These are phyloP conservation scores for Astropecten irregularis DNA, from an alignment of 53 echinoderm and acorn worm species.

Conservation along the genomic window DNA sequence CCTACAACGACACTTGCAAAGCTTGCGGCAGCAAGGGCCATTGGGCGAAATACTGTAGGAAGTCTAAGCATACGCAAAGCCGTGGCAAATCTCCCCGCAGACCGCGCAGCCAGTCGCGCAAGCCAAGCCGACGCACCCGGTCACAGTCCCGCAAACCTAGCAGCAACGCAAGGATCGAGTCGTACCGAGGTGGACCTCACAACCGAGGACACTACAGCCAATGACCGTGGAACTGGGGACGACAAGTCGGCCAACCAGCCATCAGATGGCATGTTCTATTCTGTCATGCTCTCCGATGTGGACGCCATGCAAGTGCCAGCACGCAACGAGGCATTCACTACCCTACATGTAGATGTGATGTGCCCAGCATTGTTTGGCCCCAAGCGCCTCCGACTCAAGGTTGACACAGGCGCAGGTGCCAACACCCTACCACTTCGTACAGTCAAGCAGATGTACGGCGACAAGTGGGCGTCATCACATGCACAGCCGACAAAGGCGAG, in stretches of 20 bases:
- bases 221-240: too few species aligned
- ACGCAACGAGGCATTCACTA: conserved; percentile 37
- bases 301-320: background rate
- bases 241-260: background rate
- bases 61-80: conserved; percentile 14
- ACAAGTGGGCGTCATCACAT: conserved; percentile 10
- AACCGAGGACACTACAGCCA: background rate
- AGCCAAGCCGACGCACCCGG: background rate
- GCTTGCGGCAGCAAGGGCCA: conserved; percentile 60
- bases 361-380: conserved; percentile 42
- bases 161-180: background rate
- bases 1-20: conserved; percentile 59
- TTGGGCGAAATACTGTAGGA: conserved; percentile 54
- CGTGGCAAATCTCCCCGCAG: background rate
- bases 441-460: conserved; percentile 60
- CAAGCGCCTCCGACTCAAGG: conserved; percentile 17
- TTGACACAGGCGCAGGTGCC: too few species aligned
- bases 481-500: background rate
- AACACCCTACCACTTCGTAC: conserved; percentile 52
- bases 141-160: background rate
- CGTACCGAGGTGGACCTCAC: background rate
- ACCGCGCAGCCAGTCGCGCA: background rate
- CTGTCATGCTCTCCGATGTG: conserved; percentile 32
- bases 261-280: conserved; percentile 2
- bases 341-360: conserved; percentile 19